phyloP scores from a whole-genome alignment of 53 echinoderm and acorn worm species.

The Antedon mediterranea region DNA sequence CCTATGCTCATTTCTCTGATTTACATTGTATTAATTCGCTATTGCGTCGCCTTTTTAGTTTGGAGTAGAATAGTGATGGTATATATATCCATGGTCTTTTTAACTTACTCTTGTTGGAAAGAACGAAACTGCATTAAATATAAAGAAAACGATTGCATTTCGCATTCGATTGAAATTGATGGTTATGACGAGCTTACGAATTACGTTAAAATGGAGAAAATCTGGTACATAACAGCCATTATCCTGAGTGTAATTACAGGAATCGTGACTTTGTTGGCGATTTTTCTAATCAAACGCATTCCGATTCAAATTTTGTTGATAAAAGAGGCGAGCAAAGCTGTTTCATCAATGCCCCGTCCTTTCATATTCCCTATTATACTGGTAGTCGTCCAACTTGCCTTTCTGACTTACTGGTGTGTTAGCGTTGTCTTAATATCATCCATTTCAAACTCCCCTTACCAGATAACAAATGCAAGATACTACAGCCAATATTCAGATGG shows the following conservation, averaged over 20 bases:
- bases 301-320: slow-evolving; percentile 53
- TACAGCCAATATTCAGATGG: slow-evolving; percentile 29
- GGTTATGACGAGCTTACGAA: slow-evolving; percentile 45
- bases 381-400: slow-evolving; percentile 45
- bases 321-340: slow-evolving; percentile 65
- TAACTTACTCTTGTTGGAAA: slow-evolving; percentile 64
- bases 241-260: slow-evolving; percentile 43
- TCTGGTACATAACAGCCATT: slow-evolving; percentile 71
- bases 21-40: slow-evolving; percentile 57
- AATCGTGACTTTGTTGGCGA: slow-evolving; percentile 38
- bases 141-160: slow-evolving; percentile 13
- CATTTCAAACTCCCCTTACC: slow-evolving; percentile 26
- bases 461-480: slow-evolving; percentile 40
- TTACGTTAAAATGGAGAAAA: slow-evolving; percentile 47
- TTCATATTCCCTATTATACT: slow-evolving; percentile 65
- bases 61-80: slow-evolving; percentile 33
- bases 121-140: slow-evolving; percentile 37
- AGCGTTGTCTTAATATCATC: slow-evolving; percentile 64
- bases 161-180: slow-evolving; percentile 17
- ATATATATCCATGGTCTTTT: slow-evolving; percentile 34
- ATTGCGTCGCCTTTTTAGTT: slow-evolving; percentile 52
- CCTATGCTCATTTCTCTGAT: slow-evolving; percentile 55
- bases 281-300: slow-evolving; percentile 60
- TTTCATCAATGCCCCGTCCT: slow-evolving; percentile 62
- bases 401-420: slow-evolving; percentile 69